A percentile compares a stretch with the other conserved stretches of the same genome.
phyloP scores from a whole-genome alignment of 2,113 vertebrate genomes.

The Mixornis gularis region DNA sequence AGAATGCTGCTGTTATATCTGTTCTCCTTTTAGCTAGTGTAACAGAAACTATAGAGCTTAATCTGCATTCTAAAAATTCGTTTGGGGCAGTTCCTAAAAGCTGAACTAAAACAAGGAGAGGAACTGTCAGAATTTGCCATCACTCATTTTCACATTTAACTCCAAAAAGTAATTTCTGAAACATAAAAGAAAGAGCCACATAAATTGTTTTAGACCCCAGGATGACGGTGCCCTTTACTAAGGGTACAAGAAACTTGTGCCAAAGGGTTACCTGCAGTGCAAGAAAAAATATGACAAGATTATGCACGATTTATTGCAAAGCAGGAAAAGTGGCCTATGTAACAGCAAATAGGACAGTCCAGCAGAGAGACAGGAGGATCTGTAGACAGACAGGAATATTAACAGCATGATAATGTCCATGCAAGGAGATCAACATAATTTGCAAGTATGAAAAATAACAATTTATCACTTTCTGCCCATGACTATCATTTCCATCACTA shows the following conservation, averaged over 20 bases:
- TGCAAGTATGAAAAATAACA: not conserved
- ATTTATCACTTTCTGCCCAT: not conserved
- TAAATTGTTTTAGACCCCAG: not conserved
- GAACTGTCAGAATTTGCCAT: not conserved
- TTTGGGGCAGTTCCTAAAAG: not conserved
- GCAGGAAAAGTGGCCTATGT: not conserved
- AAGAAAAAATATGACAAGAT: not conserved
- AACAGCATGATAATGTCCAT: not conserved
- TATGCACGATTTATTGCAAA: not conserved
- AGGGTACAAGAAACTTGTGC: not conserved
- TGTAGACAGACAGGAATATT: not conserved
- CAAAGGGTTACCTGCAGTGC: not conserved
- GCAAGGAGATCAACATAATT: not conserved
- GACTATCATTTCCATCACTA: not conserved
- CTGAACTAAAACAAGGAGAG: not conserved
- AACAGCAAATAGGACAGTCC: not conserved
- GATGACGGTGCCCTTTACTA: not conserved
- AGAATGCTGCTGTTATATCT: not conserved
- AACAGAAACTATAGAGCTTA: not conserved
- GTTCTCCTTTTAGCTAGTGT: not conserved
- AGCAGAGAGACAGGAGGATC: not conserved
- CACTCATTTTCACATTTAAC: not conserved
- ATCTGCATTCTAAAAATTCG: not conserved
- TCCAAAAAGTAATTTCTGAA: not conserved
- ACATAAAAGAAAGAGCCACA: not conserved